phyloP scores from a whole-genome alignment of 2,113 vertebrate species.

The Corydoras sp. region DNA sequence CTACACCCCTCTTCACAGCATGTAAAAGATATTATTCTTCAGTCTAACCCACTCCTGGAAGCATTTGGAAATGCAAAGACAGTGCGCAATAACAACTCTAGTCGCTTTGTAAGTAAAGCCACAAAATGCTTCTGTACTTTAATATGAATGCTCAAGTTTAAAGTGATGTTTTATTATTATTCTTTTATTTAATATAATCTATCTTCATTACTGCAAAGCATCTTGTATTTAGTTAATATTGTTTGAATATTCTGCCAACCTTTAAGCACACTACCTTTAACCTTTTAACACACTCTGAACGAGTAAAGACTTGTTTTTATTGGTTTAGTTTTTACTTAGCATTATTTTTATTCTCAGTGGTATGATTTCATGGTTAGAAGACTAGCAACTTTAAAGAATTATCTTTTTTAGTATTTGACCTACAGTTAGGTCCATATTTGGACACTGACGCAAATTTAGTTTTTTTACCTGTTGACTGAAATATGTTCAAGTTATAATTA shows the following conservation, averaged over 20 bases:
- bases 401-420: no score
- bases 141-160: neutral
- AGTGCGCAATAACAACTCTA: slow-evolving; percentile 93
- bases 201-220: neutral
- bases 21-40: slow-evolving; percentile 94
- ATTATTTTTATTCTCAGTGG: no score
- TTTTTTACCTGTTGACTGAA: no score
- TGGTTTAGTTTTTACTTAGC: neutral
- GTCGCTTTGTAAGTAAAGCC: slow-evolving; percentile 82
- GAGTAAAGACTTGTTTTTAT: slow-evolving; percentile 26
- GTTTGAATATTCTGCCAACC: neutral
- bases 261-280: slow-evolving; percentile 13
- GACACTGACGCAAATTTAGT: no score
- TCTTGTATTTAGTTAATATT: neutral
- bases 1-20: slow-evolving; percentile 63
- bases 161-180: neutral
- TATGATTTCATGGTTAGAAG: no score
- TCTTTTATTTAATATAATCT: neutral
- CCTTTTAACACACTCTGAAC: slow-evolving; percentile 23
- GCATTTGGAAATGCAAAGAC: slow-evolving; percentile 96
- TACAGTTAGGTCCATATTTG: no score
- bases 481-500: no score
- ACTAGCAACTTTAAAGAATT: no score
- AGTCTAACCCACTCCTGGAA: slow-evolving; percentile 92
- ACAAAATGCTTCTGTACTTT: neutral